These are phyloP conservation scores for Oxyruncus cristatus DNA, from an alignment of 2,113 vertebrate genomes.

Conservation along the genomic window DNA sequence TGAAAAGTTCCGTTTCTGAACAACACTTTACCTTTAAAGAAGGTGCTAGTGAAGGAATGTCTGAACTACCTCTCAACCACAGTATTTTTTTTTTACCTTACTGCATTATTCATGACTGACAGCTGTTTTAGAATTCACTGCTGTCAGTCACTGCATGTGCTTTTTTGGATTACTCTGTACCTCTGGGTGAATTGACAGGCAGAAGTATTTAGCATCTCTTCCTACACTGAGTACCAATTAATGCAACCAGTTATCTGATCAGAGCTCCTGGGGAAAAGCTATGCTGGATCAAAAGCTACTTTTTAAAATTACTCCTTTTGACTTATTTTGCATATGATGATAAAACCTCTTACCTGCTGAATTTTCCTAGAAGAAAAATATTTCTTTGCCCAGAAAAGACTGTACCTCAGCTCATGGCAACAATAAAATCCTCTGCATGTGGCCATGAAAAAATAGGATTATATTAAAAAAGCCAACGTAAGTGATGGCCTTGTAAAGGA, in stretches of 20 bases:
- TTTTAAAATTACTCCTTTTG: background rate
- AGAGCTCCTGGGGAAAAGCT: conserved; percentile 14
- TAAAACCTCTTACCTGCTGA: background rate
- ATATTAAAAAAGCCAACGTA: background rate
- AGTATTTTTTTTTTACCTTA: background rate
- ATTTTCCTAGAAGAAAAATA: conserved; percentile 1
- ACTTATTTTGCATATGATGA: conserved; percentile 21
- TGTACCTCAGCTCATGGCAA: background rate
- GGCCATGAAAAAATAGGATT: background rate
- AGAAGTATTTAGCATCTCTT: conserved; percentile 52
- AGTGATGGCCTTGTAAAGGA: background rate
- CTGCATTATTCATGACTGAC: conserved; percentile 54
- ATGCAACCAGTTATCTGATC: conserved; percentile 43
- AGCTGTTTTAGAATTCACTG: conserved; percentile 26
- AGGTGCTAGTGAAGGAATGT: conserved; percentile 9
- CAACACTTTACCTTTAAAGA: conserved; percentile 1
- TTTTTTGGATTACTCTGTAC: conserved; percentile 41
- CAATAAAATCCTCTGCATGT: background rate
- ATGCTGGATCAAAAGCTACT: conserved; percentile 12
- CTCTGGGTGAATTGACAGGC: conserved; percentile 35
- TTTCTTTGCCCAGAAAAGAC: background rate
- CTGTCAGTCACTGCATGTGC: background rate
- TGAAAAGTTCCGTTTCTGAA: background rate
- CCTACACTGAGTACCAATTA: conserved; percentile 33
- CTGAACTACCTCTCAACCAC: background rate